phyloP scores from a whole-genome alignment of 2,888 invertebrate species.

The Ophion ellenae region DNA sequence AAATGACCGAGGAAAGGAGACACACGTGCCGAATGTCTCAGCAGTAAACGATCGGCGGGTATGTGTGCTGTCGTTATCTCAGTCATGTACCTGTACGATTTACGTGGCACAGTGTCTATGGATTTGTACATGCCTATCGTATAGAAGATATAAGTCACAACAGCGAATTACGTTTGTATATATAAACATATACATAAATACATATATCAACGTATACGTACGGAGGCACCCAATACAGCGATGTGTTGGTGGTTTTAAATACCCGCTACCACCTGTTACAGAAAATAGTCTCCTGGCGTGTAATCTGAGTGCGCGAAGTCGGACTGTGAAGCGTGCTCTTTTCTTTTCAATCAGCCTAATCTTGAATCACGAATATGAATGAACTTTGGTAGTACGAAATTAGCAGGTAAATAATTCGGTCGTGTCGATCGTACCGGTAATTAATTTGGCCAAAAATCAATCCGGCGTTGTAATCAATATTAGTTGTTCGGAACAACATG shows the following conservation, averaged over 20 bases:
- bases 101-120: not conserved
- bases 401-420: not conserved
- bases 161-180: not conserved
- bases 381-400: constrained; percentile 6
- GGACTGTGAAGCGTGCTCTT: constrained; percentile 1
- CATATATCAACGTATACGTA: constrained; percentile 5
- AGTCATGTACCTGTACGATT: constrained; percentile 24
- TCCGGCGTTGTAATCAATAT: not conserved
- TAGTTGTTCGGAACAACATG: not conserved
- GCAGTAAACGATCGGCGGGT: constrained; percentile 33
- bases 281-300: constrained; percentile 48
- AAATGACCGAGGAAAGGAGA: constrained; percentile 1
- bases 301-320: constrained; percentile 49
- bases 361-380: not conserved
- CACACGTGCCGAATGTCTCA: constrained; percentile 13
- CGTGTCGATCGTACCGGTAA: not conserved
- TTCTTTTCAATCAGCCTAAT: not conserved
- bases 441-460: not conserved
- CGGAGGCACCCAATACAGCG: constrained; percentile 6
- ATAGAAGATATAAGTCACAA: not conserved
- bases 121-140: not conserved
- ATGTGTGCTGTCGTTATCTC: constrained; percentile 41
- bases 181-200: not conserved
- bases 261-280: constrained; percentile 26
- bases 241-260: constrained; percentile 56